phyloP scores from a whole-genome alignment of 2,888 invertebrate genomes.

The Drosophila greeni region DNA sequence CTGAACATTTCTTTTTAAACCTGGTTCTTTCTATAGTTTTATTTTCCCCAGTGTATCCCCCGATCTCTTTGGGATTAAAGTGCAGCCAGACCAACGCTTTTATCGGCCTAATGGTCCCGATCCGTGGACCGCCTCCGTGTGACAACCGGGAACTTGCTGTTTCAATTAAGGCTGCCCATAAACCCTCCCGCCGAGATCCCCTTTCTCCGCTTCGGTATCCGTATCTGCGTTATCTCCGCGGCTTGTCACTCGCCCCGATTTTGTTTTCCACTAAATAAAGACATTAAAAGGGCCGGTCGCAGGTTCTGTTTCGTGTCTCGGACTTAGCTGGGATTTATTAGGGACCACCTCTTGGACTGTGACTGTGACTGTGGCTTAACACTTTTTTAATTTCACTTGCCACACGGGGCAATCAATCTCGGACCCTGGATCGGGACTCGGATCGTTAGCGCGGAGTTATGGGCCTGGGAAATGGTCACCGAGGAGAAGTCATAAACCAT shows the following conservation, averaged over 20 bases:
- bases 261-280: conserved; percentile 70
- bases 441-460: conserved; percentile 48
- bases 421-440: conserved; percentile 11
- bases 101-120: conserved; percentile 72
- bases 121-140: conserved; percentile 27
- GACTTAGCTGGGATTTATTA: conserved; percentile 60
- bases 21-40: too few relatives aligned
- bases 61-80: conserved; percentile 49
- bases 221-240: conserved; percentile 54
- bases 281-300: conserved; percentile 70
- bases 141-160: conserved; percentile 50
- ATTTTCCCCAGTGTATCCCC: conserved; percentile 7
- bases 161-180: conserved; percentile 56
- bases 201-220: conserved; percentile 16
- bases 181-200: conserved; percentile 14
- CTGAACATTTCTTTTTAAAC: too few relatives aligned
- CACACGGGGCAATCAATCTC: conserved; percentile 65
- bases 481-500: conserved; percentile 61
- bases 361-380: conserved; percentile 59
- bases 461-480: conserved; percentile 62
- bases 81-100: conserved; percentile 58
- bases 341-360: conserved; percentile 63
- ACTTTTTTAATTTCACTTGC: conserved; percentile 71
- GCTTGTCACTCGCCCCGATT: conserved; percentile 68
- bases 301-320: conserved; percentile 50